These are phyloP conservation scores for Drosophila neocordata DNA, from an alignment of 1,140 invertebrate genomes.

Conservation along the genomic window DNA sequence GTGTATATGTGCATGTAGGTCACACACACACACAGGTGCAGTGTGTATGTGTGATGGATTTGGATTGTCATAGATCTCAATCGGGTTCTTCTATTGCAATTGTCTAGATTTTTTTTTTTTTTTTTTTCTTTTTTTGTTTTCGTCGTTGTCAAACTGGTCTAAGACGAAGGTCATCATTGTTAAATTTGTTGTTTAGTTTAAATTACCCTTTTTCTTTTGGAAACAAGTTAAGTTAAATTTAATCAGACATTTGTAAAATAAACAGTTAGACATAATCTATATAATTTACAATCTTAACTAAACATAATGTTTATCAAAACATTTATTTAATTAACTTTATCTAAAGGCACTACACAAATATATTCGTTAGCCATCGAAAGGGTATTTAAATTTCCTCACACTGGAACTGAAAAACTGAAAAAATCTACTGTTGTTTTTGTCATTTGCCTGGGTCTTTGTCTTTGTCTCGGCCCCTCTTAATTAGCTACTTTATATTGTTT, in stretches of 20 bases:
- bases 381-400: neutral
- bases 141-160: neutral
- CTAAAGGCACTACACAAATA: no score
- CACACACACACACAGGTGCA: neutral
- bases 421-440: neutral
- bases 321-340: no score
- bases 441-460: neutral
- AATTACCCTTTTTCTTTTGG: neutral
- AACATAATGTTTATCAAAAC: no score
- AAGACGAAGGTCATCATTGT: neutral
- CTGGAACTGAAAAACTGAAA: no score
- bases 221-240: neutral
- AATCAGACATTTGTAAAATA: neutral
- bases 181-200: neutral
- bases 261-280: no score
- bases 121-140: neutral
- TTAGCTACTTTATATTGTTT: constrained; percentile 63
- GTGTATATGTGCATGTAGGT: neutral
- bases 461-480: constrained; percentile 47
- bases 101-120: neutral
- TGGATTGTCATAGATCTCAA: constrained; percentile 4
- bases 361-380: neutral
- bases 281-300: no score
- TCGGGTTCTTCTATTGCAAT: neutral
- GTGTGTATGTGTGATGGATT: neutral